Conservation (phyloP, 2,888 invertebrate genomes). For the Drosophila parthenogenetica region DNA sequence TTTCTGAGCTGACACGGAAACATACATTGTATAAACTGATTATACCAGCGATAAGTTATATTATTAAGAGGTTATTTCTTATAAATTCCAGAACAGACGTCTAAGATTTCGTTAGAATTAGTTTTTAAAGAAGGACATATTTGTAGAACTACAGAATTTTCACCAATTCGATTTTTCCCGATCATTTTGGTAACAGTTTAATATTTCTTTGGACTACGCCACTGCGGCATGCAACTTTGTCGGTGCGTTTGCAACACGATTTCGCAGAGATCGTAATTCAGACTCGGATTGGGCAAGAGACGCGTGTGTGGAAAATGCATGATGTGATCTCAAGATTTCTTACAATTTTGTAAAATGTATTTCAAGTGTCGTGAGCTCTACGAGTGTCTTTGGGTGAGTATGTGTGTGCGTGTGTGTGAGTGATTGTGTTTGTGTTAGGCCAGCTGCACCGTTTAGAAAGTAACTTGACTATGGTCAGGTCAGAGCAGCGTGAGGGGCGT, state of each 20-base stretch:
- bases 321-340: conserved; percentile 63
- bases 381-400: conserved; percentile 16
- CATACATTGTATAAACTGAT: too few species aligned
- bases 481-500: not conserved
- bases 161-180: too few species aligned
- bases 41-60: too few species aligned
- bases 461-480: conserved; percentile 51
- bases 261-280: conserved; percentile 28
- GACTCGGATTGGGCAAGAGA: conserved; percentile 68
- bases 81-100: too few species aligned
- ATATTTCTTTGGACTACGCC: conserved; percentile 22
- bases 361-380: conserved; percentile 1
- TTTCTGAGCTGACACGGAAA: too few species aligned
- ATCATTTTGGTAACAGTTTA: too few species aligned
- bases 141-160: too few species aligned
- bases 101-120: too few species aligned
- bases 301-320: conserved; percentile 63
- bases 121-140: too few species aligned
- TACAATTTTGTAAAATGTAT: conserved; percentile 16
- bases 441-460: conserved; percentile 70
- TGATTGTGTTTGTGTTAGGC: conserved; percentile 18
- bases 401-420: conserved; percentile 32
- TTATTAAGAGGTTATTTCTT: too few species aligned
- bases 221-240: conserved; percentile 42
- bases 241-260: conserved; percentile 70